Evolutionary conservation across 2,797 vertebrate species (phyloP), one percentile per base, ranked within the genome.

Genomic region (Sebastes nivosus): DNA sequence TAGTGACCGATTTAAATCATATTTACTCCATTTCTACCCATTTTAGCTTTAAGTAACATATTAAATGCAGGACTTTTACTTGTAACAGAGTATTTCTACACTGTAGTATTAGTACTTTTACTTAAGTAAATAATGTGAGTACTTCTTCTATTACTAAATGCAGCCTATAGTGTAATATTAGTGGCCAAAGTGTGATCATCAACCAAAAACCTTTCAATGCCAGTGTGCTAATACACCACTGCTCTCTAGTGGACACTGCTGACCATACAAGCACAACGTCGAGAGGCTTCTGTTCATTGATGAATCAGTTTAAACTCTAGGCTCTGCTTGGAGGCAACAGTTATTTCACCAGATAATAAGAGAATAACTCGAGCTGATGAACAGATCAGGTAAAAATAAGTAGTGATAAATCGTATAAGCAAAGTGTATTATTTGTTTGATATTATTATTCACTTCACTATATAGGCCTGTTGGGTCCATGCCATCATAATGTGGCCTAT

Each of bases 161-260:
- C 38, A 64, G 20, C 3, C 50, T 13, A 2, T 1, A 46, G 16
- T n/a, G 8, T 46, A 46, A 46, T 46, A 16, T 46, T 46, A 58
- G n/a, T 22, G 54, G 24, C 8, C 25, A 68, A 16, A 67, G 9
- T 29, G 4, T 22, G 36, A 14, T 65, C 24, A n/a, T 55, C 13
- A 18, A 16, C 32, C 5, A 3, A 27, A 30, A 36, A 27, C n/a
- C 61, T 25, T 10, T 32, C 0, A 34, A 9, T n/a, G 3, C 12
- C 22, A 0, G 14, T 5, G 8, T 2, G 1, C 14, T 6, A 2
- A 4, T 8, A 2, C 59, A 24, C 3, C 3, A 38, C 38, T 75
- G 91, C 77, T 76, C 85, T 80, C 91, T 85, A 55, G 80, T 71
- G 92, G 86, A 70, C 79, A 55, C 5, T 11, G 1, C 1, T 4